Evolutionary conservation across 2,113 vertebrate species (phyloP).

Genomic region (Sebastes fasciatus): DNA sequence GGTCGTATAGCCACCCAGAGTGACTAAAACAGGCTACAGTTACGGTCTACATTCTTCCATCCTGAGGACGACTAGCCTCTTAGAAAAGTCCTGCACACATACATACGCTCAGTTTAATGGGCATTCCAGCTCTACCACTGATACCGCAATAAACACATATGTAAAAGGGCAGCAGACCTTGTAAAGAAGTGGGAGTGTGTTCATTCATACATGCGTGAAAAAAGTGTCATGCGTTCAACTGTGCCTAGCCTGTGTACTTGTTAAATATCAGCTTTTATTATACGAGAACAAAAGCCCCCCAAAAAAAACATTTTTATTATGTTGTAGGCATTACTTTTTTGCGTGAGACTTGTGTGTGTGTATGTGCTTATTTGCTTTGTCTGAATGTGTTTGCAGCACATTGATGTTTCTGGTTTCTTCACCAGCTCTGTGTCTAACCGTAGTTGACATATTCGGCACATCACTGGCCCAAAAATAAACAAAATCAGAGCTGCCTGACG

Average conservation of each 20-base stretch:
- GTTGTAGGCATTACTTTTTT: not conserved
- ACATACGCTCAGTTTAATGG: slow-evolving; percentile 44
- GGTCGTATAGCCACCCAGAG: not conserved
- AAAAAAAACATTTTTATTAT: not conserved
- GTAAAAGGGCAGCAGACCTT: slow-evolving; percentile 43
- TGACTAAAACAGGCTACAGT: slow-evolving; percentile 39
- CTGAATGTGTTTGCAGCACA: not conserved
- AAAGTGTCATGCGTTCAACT: slow-evolving; percentile 6
- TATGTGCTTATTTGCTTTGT: slow-evolving; percentile 3
- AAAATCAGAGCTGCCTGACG: slow-evolving; percentile 49
- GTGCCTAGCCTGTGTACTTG: not conserved
- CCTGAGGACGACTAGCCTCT: not conserved
- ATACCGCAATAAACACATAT: slow-evolving; percentile 53
- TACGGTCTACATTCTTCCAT: slow-evolving; percentile 39
- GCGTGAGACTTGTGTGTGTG: not conserved
- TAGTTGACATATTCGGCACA: slow-evolving; percentile 67
- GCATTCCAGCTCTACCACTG: slow-evolving; percentile 58
- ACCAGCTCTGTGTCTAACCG: slow-evolving; percentile 51
- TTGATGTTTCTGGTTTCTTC: slow-evolving; percentile 10
- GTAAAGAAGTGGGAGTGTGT: slow-evolving; percentile 21
- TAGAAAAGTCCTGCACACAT: slow-evolving; percentile 8
- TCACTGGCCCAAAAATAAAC: slow-evolving; percentile 64
- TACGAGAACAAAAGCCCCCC: not conserved
- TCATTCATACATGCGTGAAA: not conserved
- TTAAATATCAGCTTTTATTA: not conserved